Evolutionary conservation across 2,888 invertebrate genomes (phyloP).

Genomic region (Mythimna albipuncta): DNA sequence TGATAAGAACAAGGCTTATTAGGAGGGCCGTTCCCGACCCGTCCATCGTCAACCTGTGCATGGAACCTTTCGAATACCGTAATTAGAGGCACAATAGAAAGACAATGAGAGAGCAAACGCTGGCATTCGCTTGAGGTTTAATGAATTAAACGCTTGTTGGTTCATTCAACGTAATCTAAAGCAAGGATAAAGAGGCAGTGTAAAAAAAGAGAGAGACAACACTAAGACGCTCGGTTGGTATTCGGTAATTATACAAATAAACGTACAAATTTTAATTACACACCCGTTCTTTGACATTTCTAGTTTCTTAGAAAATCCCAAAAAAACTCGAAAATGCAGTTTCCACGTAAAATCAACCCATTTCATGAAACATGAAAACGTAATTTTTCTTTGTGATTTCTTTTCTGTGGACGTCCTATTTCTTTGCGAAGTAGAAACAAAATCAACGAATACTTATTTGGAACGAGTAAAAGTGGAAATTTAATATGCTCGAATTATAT

Average conservation of each 20-base stretch:
- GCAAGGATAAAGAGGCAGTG: no score
- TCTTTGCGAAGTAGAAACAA: neutral
- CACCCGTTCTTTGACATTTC: constrained; percentile 4
- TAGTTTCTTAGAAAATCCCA: neutral
- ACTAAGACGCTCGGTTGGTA: no score
- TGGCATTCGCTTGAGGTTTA: no score
- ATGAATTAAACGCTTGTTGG: no score
- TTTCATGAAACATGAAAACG: constrained; percentile 2
- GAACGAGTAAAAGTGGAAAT: neutral
- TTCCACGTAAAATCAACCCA: neutral
- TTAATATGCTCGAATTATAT: neutral
- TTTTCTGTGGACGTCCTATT: neutral
- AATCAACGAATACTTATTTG: neutral
- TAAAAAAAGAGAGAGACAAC: no score
- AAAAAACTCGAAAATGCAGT: neutral
- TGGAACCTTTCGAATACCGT: no score
- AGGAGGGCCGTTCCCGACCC: no score
- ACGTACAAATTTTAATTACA: constrained; percentile 10
- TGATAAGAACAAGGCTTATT: no score
- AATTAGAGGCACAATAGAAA: no score
- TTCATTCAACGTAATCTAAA: no score
- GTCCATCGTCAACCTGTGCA: no score
- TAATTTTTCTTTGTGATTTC: neutral
- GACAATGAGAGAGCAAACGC: no score
- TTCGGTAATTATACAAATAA: constrained; percentile 12